Evolutionary conservation across 1,140 invertebrate genomes (phyloP), one percentile per base, ranked within the genome.

Genomic region (Scylla paramamosain): DNA sequence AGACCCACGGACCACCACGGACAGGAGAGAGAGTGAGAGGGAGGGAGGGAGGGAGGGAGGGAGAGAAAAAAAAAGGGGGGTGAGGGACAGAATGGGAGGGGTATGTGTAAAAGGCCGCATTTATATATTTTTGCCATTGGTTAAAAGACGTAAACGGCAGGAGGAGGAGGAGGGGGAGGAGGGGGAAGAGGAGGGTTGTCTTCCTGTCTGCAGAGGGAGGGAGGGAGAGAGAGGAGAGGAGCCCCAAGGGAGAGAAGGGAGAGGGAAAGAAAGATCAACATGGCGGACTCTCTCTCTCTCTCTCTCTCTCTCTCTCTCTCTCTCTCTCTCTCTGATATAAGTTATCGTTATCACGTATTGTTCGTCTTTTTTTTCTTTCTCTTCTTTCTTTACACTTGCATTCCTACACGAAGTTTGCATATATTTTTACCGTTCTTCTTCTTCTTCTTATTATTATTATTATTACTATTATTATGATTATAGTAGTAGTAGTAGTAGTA

Each of bases 101-200:
- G 39, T 12, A 10, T 59, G 12, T 28, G 82, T 25, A 31, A 94
- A 29, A 46, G 52, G 86, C 12, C 90, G 31, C 48, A 32, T 32
- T 91, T 32, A 67, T 91, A 59, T 77, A 32, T 59, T 77, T 77
- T 77, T 32, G 32, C 90, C 46, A 90, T 28, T 29, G 93, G 52
- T 45, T 82, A 48, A 94, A 48, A 89, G 93, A 48, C 52, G 45
- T 39, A 94, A 29, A 4, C 32, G n/a, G 91, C 46, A 48, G 59
- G 52, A 92, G 91, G 59, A 48, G 67, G 25, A 77, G n/a, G 67
- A 7, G 67, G n/a, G 25, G n/a, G 67, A 77, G 67, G 67, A 20
- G n/a, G n/a, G 25, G 67, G 67, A 77, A 8, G 67, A 20, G n/a
- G 6, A 20, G 25, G n/a, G 67, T 25, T n/a, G 67, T 77, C 67